phyloP scores from a whole-genome alignment of 2,888 invertebrate species.

The Dinocampus coccinellae region DNA sequence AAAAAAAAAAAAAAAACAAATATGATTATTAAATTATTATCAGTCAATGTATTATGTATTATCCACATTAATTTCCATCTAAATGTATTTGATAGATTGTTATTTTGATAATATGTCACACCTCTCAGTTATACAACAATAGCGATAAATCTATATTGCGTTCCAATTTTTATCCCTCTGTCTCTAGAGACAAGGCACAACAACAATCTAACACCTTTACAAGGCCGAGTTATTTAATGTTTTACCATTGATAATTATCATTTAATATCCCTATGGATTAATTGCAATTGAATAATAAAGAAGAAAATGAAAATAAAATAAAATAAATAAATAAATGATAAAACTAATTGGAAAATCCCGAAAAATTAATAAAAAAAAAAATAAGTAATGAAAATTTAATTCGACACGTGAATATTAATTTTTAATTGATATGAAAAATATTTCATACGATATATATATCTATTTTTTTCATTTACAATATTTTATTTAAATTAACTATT shows the following conservation, averaged over 20 bases:
- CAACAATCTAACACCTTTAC: background rate
- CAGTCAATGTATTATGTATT: constrained; percentile 6
- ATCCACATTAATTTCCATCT: constrained; percentile 3
- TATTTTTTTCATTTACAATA: background rate
- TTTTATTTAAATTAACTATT: background rate
- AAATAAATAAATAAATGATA: constrained; percentile 7
- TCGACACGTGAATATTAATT: background rate
- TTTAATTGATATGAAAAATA: background rate
- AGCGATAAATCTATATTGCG: background rate
- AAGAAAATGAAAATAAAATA: background rate
- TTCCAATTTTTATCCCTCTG: background rate
- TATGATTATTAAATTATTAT: background rate
- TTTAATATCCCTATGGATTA: background rate
- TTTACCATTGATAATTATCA: background rate
- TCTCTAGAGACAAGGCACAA: background rate
- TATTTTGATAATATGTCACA: constrained; percentile 31
- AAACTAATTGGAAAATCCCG: background rate
- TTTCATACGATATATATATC: background rate
- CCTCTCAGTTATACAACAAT: background rate
- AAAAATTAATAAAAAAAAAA: background rate
- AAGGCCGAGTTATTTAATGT: background rate
- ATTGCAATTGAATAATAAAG: background rate
- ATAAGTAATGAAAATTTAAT: background rate
- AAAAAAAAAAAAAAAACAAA: constrained; percentile 6
- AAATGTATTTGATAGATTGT: constrained; percentile 37